Base-by-base conservation (phyloP, 2,797 vertebrate genomes). In the Miichthys miiuy region DNA sequence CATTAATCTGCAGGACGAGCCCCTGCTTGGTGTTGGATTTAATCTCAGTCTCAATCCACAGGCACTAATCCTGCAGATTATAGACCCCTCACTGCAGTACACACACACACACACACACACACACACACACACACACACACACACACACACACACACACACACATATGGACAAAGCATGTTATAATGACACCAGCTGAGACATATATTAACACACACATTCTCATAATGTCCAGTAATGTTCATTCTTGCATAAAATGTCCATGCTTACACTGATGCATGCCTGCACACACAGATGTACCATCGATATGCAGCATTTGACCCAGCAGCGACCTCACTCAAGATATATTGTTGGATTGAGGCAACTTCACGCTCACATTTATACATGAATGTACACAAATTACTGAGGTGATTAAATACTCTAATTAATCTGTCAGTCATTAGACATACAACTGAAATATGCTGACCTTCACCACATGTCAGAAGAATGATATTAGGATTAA, bases 51-150 rank as follows among this genome's bases (percentile, higher is more conserved):
- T 88, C 80, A 85, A 89, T 92, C 88, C 79, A 79, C 72, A 77
- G 80, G 63, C 76, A 69, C 58, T 93, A 93, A 93, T 93, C 91
- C 85, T 66, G 14, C 56, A 86, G 89, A 91, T 92, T 91, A 89
- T 57, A 69, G 74, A 84, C 72, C 69, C 70, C 47, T 71, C 56
- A 71, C 54, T 71, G 63, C 44, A 21, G n/a, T 10, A 41, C 58
- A 27, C 52, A 50, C 54, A 38, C 54, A 34, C 74, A 48, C 30
- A 57, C 61, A 57, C 58, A 67, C 21, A 44, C 74, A 48, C 30
- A 57, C 61, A 57, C 58, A 67, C 21, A 41, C 58, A 27, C 52
- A 50, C 54, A 38, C 54, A 34, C 74, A 48, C 30, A 57, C 61
- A 57, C 58, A 67, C 21, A 44, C 44, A 41, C 58, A 27, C 52